Evolutionary conservation across 2,888 invertebrate genomes (phyloP).

Genomic region (Artemia sinica): DNA sequence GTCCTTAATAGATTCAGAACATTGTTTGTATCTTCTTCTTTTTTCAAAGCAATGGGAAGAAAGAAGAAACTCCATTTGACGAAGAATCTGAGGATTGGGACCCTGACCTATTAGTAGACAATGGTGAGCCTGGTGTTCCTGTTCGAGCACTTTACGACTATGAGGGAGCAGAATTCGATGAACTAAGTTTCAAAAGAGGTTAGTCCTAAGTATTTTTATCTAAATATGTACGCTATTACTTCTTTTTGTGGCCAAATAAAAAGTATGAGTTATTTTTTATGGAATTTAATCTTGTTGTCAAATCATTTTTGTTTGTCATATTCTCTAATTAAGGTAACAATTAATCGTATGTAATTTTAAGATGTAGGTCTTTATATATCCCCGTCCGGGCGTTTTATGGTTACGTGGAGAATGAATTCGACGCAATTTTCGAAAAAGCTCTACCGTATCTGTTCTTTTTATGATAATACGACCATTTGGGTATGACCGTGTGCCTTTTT

Average conservation of each 20-base stretch:
- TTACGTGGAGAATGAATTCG: no score
- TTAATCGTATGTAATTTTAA: background rate
- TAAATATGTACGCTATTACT: background rate
- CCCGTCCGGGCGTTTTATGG: no score
- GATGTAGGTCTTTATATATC: background rate
- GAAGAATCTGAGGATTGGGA: conserved; percentile 55
- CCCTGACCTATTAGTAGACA: conserved; percentile 63
- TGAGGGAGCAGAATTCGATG: conserved; percentile 90
- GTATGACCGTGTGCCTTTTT: no score
- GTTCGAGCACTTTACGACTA: conserved; percentile 92
- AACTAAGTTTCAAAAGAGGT: conserved; percentile 91
- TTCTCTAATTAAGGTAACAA: background rate
- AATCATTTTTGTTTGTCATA: background rate
- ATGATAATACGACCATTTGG: no score
- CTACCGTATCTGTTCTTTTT: background rate
- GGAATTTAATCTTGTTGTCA: no score
- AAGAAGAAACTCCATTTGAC: conserved; percentile 53
- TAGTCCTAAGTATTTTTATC: conserved; percentile 25
- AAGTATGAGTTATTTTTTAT: no score
- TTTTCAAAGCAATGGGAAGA: conserved; percentile 42
- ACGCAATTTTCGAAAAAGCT: background rate
- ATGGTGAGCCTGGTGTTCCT: conserved; percentile 80
- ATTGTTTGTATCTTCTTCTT: no score
- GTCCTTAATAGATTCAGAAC: no score
- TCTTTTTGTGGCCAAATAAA: no score